Percentiles rank a stretch among this genome's conserved stretches.
Evolutionary conservation across 2,797 vertebrate species (phyloP).

Genomic region (Intellagama lesueurii): DNA sequence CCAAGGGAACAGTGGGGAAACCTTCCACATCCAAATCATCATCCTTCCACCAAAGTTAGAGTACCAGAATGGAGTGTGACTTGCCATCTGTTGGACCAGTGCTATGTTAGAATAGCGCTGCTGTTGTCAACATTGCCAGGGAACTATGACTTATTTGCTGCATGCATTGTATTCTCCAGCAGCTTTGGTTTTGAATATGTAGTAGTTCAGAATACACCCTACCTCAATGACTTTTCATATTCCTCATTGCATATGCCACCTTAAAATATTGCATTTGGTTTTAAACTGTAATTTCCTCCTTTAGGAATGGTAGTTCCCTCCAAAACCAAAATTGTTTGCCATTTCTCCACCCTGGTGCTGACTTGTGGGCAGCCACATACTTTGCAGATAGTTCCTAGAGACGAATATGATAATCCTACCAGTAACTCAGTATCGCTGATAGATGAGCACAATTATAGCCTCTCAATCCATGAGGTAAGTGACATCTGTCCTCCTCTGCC

Average conservation of each 20-base stretch:
- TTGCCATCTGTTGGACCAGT: not conserved
- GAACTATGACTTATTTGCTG: not conserved
- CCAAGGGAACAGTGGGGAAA: not conserved
- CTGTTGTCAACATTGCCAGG: not conserved
- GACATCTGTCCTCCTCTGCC: not conserved
- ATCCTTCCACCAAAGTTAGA: not conserved
- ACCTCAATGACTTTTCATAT: constrained; percentile 19
- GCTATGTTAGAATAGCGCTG: too few relatives aligned
- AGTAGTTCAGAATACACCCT: not conserved
- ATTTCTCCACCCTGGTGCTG: constrained; percentile 97
- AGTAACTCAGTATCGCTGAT: constrained; percentile 91
- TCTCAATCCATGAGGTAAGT: constrained; percentile 90
- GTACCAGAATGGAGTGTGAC: not conserved
- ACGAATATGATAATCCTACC: constrained; percentile 97
- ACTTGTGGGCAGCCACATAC: constrained; percentile 93
- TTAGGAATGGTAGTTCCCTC: constrained; percentile 95
- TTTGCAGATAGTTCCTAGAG: constrained; percentile 94
- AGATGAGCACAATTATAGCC: constrained; percentile 92
- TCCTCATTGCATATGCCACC: constrained; percentile 15
- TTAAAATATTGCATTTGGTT: constrained; percentile 41
- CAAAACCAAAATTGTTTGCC: constrained; percentile 97
- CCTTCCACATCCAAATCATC: not conserved
- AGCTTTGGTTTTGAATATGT: constrained; percentile 17
- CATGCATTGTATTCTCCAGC: constrained; percentile 1
- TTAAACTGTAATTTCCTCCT: constrained; percentile 51